phyloP scores from a whole-genome alignment of 2,113 vertebrate genomes.

The Orthonyx spaldingii region DNA sequence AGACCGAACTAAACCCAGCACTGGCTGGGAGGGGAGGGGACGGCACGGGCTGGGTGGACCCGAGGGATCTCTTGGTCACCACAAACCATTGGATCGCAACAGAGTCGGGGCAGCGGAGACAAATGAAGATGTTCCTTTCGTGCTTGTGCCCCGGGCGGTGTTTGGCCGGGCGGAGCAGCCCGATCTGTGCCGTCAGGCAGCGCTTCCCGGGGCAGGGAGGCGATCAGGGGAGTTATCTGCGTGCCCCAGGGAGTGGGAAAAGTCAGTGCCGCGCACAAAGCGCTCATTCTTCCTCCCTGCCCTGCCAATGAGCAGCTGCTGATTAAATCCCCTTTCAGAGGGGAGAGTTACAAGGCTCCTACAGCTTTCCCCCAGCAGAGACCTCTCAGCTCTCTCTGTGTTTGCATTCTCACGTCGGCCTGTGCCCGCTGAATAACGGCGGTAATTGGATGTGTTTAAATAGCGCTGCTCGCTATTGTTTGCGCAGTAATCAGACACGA shows the following conservation, averaged over 20 bases:
- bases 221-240: not conserved
- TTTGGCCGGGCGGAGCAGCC: not conserved
- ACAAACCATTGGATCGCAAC: fast-evolving
- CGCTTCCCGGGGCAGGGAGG: not conserved
- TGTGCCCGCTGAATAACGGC: conserved; percentile 6
- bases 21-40: not conserved
- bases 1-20: not conserved
- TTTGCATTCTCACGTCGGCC: not conserved
- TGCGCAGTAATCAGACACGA: conserved; percentile 11
- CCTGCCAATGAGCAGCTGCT: not conserved
- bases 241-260: not conserved
- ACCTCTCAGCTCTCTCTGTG: not conserved
- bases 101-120: not conserved
- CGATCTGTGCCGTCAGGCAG: not conserved
- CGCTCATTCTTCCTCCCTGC: not conserved
- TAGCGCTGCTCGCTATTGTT: not conserved
- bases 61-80: not conserved
- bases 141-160: not conserved
- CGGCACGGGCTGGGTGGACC: not conserved
- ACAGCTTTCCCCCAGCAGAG: not conserved
- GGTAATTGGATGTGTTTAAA: conserved; percentile 49
- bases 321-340: conserved; percentile 47
- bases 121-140: not conserved
- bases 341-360: not conserved
- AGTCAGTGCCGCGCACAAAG: not conserved